A percentile compares a stretch with the other conserved stretches of the same genome.
These are phyloP conservation scores for Ectemnius continuus DNA, from an alignment of 2,888 invertebrate genomes.

Conservation along the genomic window DNA sequence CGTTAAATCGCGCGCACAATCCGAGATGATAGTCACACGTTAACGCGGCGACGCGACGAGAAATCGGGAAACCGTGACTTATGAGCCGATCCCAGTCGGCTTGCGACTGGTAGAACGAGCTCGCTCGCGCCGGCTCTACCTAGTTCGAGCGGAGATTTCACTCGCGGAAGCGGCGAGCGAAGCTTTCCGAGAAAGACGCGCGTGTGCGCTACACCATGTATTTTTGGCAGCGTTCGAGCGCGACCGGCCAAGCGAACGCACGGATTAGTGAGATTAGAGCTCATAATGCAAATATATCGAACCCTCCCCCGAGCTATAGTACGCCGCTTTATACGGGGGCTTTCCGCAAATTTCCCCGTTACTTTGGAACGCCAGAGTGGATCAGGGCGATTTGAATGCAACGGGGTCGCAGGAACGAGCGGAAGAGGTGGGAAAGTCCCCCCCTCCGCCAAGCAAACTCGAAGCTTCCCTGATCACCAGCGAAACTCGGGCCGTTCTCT, in stretches of 20 bases:
- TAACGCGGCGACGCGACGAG: constrained; percentile 19
- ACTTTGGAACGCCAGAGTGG: too few relatives aligned
- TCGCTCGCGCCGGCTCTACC: background rate
- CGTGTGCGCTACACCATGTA: constrained; percentile 7
- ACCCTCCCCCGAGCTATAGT: background rate
- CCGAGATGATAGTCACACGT: constrained; percentile 23
- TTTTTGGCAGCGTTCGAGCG: constrained; percentile 33
- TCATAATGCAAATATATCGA: constrained; percentile 2
- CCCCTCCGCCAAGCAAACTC: too few relatives aligned
- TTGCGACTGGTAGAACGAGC: background rate
- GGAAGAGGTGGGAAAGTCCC: too few relatives aligned
- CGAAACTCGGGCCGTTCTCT: too few relatives aligned
- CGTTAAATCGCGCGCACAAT: constrained; percentile 39
- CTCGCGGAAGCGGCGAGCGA: constrained; percentile 13
- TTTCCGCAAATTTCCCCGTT: too few relatives aligned
- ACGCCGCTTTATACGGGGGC: too few relatives aligned
- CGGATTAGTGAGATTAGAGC: constrained; percentile 24
- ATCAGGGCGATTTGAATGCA: too few relatives aligned
- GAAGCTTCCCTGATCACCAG: too few relatives aligned
- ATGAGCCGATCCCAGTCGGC: too few relatives aligned
- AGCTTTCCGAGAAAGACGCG: constrained; percentile 18
- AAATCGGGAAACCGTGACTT: constrained; percentile 44
- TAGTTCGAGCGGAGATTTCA: background rate
- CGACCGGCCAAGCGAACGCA: background rate
- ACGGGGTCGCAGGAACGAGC: too few relatives aligned